Evolutionary conservation across 2,113 vertebrate species (phyloP).

Genomic region (Carassius carassius): DNA sequence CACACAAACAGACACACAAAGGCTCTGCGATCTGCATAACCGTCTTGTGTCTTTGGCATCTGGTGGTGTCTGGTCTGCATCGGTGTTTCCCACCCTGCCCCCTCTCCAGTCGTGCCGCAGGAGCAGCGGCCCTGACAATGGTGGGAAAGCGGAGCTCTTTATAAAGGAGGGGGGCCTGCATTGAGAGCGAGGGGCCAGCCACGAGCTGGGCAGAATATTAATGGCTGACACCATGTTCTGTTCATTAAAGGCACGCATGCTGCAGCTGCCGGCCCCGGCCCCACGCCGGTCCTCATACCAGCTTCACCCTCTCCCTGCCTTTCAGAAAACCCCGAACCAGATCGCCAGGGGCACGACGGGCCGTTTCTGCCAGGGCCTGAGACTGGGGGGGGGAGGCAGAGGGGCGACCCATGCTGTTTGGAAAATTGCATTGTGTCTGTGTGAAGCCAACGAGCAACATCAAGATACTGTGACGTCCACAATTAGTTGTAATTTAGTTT

Average conservation of each 20-base stretch:
- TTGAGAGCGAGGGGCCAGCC: slow-evolving; percentile 41
- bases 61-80: slow-evolving; percentile 57
- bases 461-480: slow-evolving; percentile 2
- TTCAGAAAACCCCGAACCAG: slow-evolving; percentile 40
- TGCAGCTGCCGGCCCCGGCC: slow-evolving; percentile 49
- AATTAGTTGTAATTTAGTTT: neutral
- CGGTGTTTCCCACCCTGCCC: slow-evolving; percentile 58
- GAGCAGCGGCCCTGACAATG: slow-evolving; percentile 57
- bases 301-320: slow-evolving; percentile 29
- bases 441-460: neutral
- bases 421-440: slow-evolving; percentile 19
- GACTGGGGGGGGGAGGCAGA: neutral
- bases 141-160: slow-evolving; percentile 55
- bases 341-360: slow-evolving; percentile 51
- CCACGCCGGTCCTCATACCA: slow-evolving; percentile 13
- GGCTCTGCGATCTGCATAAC: slow-evolving; percentile 57
- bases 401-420: slow-evolving; percentile 3
- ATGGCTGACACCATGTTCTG: slow-evolving; percentile 56
- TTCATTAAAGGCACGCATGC: slow-evolving; percentile 54
- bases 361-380: slow-evolving; percentile 44
- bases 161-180: slow-evolving; percentile 59
- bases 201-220: slow-evolving; percentile 59
- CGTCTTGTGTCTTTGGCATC: slow-evolving; percentile 60
- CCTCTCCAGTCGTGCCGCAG: slow-evolving; percentile 40
- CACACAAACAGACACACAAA: slow-evolving; percentile 51